Evolutionary conservation across 2,888 invertebrate species (phyloP).

Genomic region (Barypeithes pellucidus): DNA sequence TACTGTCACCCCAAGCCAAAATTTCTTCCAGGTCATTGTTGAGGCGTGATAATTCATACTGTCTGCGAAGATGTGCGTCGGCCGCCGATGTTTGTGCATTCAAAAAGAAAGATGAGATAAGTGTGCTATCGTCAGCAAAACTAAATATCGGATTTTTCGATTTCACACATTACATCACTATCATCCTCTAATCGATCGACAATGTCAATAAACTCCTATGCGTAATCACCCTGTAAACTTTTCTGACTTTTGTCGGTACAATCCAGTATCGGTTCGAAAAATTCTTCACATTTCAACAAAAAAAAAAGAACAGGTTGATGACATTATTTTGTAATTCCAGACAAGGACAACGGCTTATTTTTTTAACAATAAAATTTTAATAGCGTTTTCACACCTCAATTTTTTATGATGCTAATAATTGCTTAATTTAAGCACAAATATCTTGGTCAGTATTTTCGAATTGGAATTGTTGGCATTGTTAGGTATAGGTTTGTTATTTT

Average conservation of each 20-base stretch:
- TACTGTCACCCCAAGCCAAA: too few species aligned
- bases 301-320: constrained; percentile 50
- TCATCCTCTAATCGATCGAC: too few species aligned
- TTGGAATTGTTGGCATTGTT: not conserved
- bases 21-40: too few species aligned
- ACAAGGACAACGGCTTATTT: constrained; percentile 49
- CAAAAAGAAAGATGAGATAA: too few species aligned
- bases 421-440: not conserved
- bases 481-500: too few species aligned
- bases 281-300: constrained; percentile 11
- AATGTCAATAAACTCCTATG: too few species aligned
- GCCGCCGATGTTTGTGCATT: too few species aligned
- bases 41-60: too few species aligned
- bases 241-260: constrained; percentile 8
- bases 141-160: too few species aligned
- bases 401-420: constrained; percentile 22
- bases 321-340: constrained; percentile 50
- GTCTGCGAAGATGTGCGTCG: too few species aligned
- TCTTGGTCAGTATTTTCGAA: not conserved
- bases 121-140: too few species aligned
- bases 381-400: constrained; percentile 43
- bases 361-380: constrained; percentile 45
- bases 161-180: too few species aligned
- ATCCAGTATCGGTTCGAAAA: constrained; percentile 13
- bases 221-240: not conserved